Conservation (phyloP, 1,140 invertebrate genomes). For the Drosophila hydei region DNA sequence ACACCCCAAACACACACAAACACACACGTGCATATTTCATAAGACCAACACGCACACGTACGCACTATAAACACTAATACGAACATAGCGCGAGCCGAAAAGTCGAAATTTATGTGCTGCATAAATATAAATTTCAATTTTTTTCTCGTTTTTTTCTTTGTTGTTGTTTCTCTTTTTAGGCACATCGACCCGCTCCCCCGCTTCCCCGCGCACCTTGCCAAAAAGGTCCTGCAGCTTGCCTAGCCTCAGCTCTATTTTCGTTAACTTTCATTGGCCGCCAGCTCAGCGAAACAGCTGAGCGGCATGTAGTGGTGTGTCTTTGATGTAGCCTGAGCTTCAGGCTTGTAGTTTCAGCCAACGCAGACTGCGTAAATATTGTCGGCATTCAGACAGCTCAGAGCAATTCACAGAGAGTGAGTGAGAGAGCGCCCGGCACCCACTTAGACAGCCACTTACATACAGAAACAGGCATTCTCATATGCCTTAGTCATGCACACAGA, state of each 20-base stretch:
- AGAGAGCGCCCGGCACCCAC: slow-evolving; percentile 38
- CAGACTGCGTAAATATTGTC: slow-evolving; percentile 64
- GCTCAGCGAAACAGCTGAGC: slow-evolving; percentile 2
- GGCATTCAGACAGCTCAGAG: slow-evolving; percentile 25
- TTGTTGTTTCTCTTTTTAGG: slow-evolving; percentile 9
- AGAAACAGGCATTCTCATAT: slow-evolving; percentile 57
- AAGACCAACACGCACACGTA: slow-evolving; percentile 43
- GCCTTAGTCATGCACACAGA: slow-evolving; percentile 6
- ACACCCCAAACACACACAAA: slow-evolving; percentile 10
- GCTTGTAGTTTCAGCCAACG: slow-evolving; percentile 58
- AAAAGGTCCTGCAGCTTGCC: slow-evolving; percentile 18
- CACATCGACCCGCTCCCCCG: slow-evolving; percentile 21
- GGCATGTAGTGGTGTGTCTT: slow-evolving; percentile 11
- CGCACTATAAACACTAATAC: slow-evolving; percentile 63
- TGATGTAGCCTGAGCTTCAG: slow-evolving; percentile 42
- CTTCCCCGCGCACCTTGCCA: neutral
- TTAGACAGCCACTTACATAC: slow-evolving; percentile 63
- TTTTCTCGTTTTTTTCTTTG: slow-evolving; percentile 4
- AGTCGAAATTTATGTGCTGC: slow-evolving; percentile 79
- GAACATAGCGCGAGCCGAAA: slow-evolving; percentile 56
- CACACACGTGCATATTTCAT: slow-evolving; percentile 46
- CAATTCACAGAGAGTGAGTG: slow-evolving; percentile 8
- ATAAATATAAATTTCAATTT: slow-evolving; percentile 82
- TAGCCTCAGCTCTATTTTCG: slow-evolving; percentile 25
- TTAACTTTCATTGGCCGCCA: slow-evolving; percentile 28